Percentiles rank a stretch among this genome's conserved stretches.
phyloP scores from a whole-genome alignment of 2,888 invertebrate genomes.

The Penaeus monodon region DNA sequence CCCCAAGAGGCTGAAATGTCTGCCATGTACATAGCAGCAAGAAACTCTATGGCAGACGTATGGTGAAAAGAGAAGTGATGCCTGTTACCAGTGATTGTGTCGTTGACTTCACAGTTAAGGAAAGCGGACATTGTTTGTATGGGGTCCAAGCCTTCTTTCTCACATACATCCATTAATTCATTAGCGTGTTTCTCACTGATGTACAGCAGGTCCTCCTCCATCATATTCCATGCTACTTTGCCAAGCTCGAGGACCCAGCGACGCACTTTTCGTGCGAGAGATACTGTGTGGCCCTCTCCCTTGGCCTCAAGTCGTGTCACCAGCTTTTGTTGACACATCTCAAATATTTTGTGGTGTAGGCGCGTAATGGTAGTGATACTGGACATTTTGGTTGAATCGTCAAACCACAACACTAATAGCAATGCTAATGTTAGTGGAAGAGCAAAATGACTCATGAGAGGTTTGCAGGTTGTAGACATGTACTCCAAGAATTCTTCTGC shows the following conservation, averaged over 20 bases:
- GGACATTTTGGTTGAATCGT: slow-evolving; percentile 38
- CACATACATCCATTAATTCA: slow-evolving; percentile 38
- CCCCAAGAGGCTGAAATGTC: slow-evolving; percentile 12
- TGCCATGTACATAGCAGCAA: slow-evolving; percentile 52
- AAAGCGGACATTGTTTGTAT: slow-evolving; percentile 58
- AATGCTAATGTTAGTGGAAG: slow-evolving; percentile 49
- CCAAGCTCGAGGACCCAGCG: slow-evolving; percentile 42
- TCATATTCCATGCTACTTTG: slow-evolving; percentile 55
- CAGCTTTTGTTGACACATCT: slow-evolving; percentile 48
- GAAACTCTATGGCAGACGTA: slow-evolving; percentile 45
- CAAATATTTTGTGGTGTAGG: slow-evolving; percentile 42
- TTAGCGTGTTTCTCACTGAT: slow-evolving; percentile 29
- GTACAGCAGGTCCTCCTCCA: slow-evolving; percentile 37
- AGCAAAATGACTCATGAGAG: slow-evolving; percentile 40
- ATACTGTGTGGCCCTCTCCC: slow-evolving; percentile 32
- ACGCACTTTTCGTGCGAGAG: slow-evolving; percentile 28
- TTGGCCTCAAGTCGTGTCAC: slow-evolving; percentile 25
- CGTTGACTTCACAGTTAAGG: slow-evolving; percentile 36
- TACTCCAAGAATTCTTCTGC: slow-evolving; percentile 28
- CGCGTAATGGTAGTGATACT: slow-evolving; percentile 40
- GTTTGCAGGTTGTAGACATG: slow-evolving; percentile 1
- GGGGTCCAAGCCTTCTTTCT: slow-evolving; percentile 45
- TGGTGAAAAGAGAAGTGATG: slow-evolving; percentile 56
- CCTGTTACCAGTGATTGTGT: slow-evolving; percentile 30
- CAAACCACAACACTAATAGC: slow-evolving; percentile 50